Evolutionary conservation across 2,113 vertebrate genomes (phyloP).

Genomic region (Spizaetus ornatus): DNA sequence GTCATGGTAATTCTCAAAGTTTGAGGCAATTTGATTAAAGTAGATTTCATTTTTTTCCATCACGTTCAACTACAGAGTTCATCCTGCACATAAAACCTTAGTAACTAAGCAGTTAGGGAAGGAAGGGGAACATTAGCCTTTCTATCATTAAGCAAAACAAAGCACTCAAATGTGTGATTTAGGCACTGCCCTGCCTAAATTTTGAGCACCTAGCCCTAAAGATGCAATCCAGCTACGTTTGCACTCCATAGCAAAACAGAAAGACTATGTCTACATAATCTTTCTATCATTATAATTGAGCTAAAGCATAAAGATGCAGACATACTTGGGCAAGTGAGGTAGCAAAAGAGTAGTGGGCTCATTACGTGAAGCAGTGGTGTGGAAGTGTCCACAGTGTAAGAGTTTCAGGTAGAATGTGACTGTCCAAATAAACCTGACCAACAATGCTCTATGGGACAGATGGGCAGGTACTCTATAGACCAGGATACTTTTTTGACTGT

Average conservation of each 20-base stretch:
- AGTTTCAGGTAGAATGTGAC: not conserved
- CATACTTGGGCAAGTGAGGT: not conserved
- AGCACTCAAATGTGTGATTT: not conserved
- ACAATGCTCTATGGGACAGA: rapidly evolving
- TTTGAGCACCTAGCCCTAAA: not conserved
- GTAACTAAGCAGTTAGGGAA: not conserved
- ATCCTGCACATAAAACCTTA: not conserved
- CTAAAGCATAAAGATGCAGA: not conserved
- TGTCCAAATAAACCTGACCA: not conserved
- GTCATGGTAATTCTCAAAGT: not conserved
- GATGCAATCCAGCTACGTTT: not conserved
- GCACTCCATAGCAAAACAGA: not conserved
- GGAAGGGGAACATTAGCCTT: not conserved
- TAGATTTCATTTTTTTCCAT: not conserved
- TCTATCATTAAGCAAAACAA: not conserved
- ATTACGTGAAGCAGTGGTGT: not conserved
- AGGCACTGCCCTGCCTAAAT: not conserved
- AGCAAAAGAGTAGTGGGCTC: not conserved
- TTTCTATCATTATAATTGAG: not conserved
- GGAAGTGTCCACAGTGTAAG: not conserved
- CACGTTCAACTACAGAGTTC: not conserved
- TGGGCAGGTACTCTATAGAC: not conserved
- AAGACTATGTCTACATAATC: not conserved
- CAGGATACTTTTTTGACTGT: not conserved
- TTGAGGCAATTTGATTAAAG: not conserved